phyloP scores from a whole-genome alignment of 2,888 invertebrate genomes.

The Drosophila antonietae region DNA sequence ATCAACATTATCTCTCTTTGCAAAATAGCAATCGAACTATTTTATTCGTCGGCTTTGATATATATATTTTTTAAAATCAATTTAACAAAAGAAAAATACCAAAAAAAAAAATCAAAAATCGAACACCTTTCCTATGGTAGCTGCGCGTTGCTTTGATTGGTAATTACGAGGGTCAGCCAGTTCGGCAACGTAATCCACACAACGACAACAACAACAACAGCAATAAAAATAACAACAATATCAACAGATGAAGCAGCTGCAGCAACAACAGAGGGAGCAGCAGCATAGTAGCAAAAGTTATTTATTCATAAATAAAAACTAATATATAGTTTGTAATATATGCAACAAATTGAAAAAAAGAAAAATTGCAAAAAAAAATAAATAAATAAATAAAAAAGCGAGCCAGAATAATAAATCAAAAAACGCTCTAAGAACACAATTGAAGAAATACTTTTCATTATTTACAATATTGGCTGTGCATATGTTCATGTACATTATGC shows the following conservation, averaged over 20 bases:
- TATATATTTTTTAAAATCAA: slow-evolving; percentile 45
- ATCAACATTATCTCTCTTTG: slow-evolving; percentile 27
- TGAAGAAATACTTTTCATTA: slow-evolving; percentile 25
- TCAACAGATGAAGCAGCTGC: slow-evolving; percentile 18
- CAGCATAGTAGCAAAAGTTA: slow-evolving; percentile 40
- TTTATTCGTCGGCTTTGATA: slow-evolving; percentile 38
- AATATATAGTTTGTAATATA: slow-evolving; percentile 44
- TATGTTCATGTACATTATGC: neutral
- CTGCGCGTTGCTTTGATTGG: slow-evolving; percentile 6
- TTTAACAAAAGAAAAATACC: slow-evolving; percentile 2
- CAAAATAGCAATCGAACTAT: slow-evolving; percentile 9
- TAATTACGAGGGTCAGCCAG: neutral
- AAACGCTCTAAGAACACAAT: slow-evolving; percentile 39
- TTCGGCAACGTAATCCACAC: slow-evolving; percentile 12
- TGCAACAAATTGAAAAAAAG: slow-evolving; percentile 25
- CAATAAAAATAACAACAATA: slow-evolving; percentile 12
- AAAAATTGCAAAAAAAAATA: slow-evolving; percentile 6
- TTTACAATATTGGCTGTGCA: neutral
- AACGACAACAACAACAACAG: slow-evolving; percentile 8
- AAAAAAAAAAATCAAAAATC: neutral
- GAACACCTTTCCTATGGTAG: slow-evolving; percentile 18
- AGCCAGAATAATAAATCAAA: slow-evolving; percentile 36
- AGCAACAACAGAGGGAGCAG: slow-evolving; percentile 16
- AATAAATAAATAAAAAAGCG: slow-evolving; percentile 20
- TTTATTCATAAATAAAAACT: slow-evolving; percentile 46